Percentiles rank a stretch among this genome's conserved stretches.
phyloP scores from a whole-genome alignment of 2,888 invertebrate species.

The Nemurella pictetii region DNA sequence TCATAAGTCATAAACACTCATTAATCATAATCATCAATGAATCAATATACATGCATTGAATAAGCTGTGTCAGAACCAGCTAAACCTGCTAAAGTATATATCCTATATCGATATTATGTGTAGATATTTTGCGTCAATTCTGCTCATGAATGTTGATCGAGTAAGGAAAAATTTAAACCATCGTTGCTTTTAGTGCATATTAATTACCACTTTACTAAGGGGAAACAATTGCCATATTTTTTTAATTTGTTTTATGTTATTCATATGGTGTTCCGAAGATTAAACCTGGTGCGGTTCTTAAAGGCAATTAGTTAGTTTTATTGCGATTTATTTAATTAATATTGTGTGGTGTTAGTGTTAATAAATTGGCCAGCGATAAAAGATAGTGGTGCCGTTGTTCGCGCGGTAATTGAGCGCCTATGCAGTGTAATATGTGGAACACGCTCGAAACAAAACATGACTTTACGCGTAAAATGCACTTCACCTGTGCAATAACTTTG shows the following conservation, averaged over 20 bases:
- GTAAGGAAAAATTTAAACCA: neutral
- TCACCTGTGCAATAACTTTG: neutral
- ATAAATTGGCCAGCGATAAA: neutral
- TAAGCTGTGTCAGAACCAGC: neutral
- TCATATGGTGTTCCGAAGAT: too few relatives aligned
- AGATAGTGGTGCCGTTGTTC: neutral
- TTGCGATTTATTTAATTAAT: neutral
- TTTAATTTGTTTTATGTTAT: neutral
- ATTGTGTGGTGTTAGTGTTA: neutral
- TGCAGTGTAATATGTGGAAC: neutral
- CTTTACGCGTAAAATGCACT: neutral
- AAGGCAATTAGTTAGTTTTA: neutral
- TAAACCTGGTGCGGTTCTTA: too few relatives aligned
- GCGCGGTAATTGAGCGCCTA: neutral
- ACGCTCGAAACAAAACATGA: neutral
- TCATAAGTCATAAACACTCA: neutral
- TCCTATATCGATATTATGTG: neutral
- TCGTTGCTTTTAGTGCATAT: too few relatives aligned
- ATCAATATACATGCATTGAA: neutral
- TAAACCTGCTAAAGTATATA: too few relatives aligned
- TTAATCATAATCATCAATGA: neutral
- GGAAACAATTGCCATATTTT: neutral
- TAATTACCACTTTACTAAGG: too few relatives aligned
- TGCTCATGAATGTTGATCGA: neutral
- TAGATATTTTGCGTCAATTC: neutral